These are phyloP conservation scores for Schizopygopsis malacanthus DNA, from an alignment of 2,797 vertebrate genomes.

Conservation along the genomic window DNA sequence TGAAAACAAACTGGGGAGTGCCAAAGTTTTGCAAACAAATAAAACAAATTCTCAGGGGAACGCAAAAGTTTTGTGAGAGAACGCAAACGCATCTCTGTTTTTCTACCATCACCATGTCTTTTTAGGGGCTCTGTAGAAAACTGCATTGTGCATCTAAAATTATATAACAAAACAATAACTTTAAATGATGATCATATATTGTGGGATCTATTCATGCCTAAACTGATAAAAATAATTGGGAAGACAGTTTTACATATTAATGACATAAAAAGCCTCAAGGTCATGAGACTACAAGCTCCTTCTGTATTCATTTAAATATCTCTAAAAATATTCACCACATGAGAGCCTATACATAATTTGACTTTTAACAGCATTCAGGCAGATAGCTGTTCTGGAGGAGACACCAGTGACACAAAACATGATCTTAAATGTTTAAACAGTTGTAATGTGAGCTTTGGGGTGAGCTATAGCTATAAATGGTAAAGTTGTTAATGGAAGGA, in stretches of 20 bases:
- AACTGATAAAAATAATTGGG: neutral
- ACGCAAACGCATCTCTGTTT: neutral
- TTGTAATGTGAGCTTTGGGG: neutral
- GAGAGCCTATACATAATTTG: neutral
- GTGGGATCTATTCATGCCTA: neutral
- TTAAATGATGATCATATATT: neutral
- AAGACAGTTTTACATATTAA: neutral
- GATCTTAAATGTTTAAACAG: neutral
- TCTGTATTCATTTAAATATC: neutral
- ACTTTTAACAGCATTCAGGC: neutral
- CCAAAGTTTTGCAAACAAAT: neutral
- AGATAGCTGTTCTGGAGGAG: conserved; percentile 7
- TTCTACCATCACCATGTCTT: neutral
- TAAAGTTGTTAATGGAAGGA: conserved; percentile 33
- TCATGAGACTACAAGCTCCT: neutral
- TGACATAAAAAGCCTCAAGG: neutral
- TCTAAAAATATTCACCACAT: neutral
- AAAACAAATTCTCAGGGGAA: neutral
- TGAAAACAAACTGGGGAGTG: neutral
- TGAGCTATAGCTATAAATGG: conserved; percentile 5
- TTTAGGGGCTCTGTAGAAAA: neutral
- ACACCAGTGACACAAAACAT: conserved; percentile 26
- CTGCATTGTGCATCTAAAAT: neutral
- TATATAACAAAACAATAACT: neutral
- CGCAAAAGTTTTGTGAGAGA: neutral